phyloP scores from a whole-genome alignment of 1,140 invertebrate species.

The Solenopsis fugax region DNA sequence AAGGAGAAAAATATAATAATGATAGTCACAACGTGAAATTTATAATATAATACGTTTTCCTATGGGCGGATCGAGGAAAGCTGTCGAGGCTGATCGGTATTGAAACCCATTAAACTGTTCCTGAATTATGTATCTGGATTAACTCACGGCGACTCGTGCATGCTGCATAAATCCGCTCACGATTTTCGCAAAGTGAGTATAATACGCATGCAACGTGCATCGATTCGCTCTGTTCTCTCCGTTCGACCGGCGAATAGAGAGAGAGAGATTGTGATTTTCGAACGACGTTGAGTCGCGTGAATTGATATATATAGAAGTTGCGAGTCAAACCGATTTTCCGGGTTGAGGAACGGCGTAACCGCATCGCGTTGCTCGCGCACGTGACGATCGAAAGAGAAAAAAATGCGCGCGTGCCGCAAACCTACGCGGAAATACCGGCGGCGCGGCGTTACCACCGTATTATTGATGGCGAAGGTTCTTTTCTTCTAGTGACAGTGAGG shows the following conservation, averaged over 20 bases:
- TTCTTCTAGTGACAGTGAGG: neutral
- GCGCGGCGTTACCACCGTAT: neutral
- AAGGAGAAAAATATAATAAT: neutral
- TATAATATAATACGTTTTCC: conserved; percentile 6
- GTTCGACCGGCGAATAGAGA: neutral
- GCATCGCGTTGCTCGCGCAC: neutral
- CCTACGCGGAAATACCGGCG: neutral
- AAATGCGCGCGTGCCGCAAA: neutral
- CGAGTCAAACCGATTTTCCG: neutral
- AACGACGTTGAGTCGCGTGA: neutral
- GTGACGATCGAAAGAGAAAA: neutral
- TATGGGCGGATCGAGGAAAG: conserved; percentile 23
- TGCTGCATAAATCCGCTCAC: conserved; percentile 47
- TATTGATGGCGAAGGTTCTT: conserved; percentile 21
- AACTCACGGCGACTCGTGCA: conserved; percentile 37
- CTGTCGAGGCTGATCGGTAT: conserved; percentile 1
- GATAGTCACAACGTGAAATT: neutral
- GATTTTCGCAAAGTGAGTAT: conserved; percentile 5
- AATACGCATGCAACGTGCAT: neutral
- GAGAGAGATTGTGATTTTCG: conserved; percentile 12
- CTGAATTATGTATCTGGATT: conserved; percentile 79
- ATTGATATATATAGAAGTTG: neutral
- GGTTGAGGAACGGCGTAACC: neutral
- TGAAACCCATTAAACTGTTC: conserved; percentile 67
- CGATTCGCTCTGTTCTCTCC: neutral